These are phyloP conservation scores for Atherinosoma microstoma DNA, from an alignment of 2,797 vertebrate genomes.

Conservation along the genomic window DNA sequence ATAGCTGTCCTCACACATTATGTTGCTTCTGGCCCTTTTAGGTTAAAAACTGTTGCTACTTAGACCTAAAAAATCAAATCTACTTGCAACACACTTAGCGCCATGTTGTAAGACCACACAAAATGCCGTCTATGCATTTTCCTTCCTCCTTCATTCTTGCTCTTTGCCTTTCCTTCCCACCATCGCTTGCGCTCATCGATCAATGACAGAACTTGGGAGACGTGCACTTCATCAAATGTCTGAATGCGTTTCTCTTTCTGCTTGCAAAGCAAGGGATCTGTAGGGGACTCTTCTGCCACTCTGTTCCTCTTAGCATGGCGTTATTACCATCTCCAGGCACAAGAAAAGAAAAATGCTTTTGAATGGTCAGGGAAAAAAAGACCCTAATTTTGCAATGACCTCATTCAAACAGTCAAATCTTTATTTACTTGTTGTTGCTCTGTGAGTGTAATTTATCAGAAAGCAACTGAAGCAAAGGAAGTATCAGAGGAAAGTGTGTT, in stretches of 20 bases:
- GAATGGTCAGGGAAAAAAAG: conserved; percentile 5
- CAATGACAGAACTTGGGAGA: conserved; percentile 75
- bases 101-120: conserved; percentile 43
- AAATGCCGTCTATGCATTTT: conserved; percentile 63
- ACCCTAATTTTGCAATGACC: conserved; percentile 9
- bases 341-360: conserved; percentile 23
- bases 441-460: conserved; percentile 3
- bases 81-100: conserved; percentile 12
- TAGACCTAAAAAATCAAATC: neutral
- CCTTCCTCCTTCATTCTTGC: conserved; percentile 32
- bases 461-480: conserved; percentile 13
- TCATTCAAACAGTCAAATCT: conserved; percentile 21
- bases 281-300: conserved; percentile 43
- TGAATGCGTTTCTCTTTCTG: conserved; percentile 69
- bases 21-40: neutral
- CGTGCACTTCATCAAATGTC: conserved; percentile 78
- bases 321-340: conserved; percentile 10
- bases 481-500: conserved; percentile 49
- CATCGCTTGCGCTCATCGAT: conserved; percentile 70
- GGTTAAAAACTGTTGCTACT: conserved; percentile 1
- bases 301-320: conserved; percentile 17
- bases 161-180: conserved; percentile 43
- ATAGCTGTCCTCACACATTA: neutral
- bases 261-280: conserved; percentile 61
- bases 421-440: conserved; percentile 20